Percentiles rank a stretch among this genome's conserved stretches.
These are phyloP conservation scores for Tiliacea aurago DNA, from an alignment of 2,888 invertebrate species.

Conservation along the genomic window DNA sequence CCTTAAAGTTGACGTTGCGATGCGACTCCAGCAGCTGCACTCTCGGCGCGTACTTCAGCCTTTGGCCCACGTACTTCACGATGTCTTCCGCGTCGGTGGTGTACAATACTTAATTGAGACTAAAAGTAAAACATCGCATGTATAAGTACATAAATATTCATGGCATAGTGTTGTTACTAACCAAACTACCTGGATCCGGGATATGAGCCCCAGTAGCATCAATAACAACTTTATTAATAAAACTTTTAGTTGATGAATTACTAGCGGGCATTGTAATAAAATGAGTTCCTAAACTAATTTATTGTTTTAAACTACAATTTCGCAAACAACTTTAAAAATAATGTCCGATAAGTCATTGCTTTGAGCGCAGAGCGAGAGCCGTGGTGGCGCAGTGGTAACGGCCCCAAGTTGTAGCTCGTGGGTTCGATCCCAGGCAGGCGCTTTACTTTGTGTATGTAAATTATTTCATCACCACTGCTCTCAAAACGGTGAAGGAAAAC, in stretches of 20 bases:
- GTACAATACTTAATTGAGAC: not conserved
- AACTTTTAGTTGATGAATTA: conserved; percentile 25
- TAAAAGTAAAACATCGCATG: not conserved
- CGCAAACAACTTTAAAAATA: not conserved
- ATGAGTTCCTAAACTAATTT: conserved; percentile 14
- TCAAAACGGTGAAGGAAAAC: too few species aligned
- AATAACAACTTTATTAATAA: conserved; percentile 28
- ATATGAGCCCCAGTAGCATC: not conserved
- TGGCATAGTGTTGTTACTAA: not conserved
- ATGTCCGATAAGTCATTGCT: not conserved
- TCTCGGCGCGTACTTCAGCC: too few species aligned
- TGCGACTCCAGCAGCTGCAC: too few species aligned
- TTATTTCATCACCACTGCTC: too few species aligned
- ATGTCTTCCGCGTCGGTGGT: too few species aligned
- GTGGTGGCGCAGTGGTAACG: too few species aligned
- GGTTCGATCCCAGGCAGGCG: too few species aligned
- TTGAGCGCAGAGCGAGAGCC: too few species aligned
- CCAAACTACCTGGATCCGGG: not conserved
- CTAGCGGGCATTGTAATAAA: conserved; percentile 26
- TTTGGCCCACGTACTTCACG: too few species aligned
- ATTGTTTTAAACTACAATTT: conserved; percentile 6
- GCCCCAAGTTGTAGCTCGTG: too few species aligned
- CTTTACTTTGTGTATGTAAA: too few species aligned
- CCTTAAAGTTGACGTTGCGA: too few species aligned
- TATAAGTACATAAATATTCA: not conserved